phyloP scores from a whole-genome alignment of 2,797 vertebrate species.

The Pipistrellus pygmaeus region DNA sequence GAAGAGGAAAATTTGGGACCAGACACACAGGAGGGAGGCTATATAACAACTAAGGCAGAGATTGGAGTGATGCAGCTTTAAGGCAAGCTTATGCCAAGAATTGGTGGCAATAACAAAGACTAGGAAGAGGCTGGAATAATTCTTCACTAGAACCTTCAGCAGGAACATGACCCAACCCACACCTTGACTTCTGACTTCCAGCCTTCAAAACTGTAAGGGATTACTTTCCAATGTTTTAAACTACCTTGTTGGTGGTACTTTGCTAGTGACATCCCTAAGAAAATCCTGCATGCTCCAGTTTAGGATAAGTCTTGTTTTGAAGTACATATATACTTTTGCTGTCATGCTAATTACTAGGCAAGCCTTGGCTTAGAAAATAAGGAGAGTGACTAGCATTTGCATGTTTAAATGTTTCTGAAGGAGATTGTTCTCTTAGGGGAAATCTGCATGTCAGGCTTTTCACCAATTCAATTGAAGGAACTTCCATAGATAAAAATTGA shows the following conservation, averaged over 20 bases:
- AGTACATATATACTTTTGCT: not conserved
- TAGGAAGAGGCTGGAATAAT: not conserved
- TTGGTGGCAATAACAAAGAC: not conserved
- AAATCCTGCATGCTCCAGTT: not conserved
- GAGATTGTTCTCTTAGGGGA: not conserved
- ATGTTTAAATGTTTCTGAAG: not conserved
- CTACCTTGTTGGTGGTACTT: not conserved
- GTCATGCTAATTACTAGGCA: not conserved
- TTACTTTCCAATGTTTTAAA: not conserved
- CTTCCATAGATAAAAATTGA: not conserved
- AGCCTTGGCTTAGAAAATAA: not conserved
- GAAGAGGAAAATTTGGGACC: not conserved
- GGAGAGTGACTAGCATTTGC: not conserved
- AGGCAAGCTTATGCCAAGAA: not conserved
- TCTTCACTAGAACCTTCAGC: not conserved
- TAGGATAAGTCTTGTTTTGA: not conserved
- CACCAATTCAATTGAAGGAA: not conserved
- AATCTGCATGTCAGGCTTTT: not conserved
- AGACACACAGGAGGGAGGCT: not conserved
- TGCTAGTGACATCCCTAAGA: not conserved
- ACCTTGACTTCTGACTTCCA: not conserved
- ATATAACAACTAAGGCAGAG: not conserved
- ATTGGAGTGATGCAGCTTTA: not conserved
- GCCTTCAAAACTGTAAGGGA: not conserved
- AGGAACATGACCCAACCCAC: rapidly evolving